Base-by-base conservation (phyloP, 1,140 invertebrate species). In the Calliphora vicina region DNA sequence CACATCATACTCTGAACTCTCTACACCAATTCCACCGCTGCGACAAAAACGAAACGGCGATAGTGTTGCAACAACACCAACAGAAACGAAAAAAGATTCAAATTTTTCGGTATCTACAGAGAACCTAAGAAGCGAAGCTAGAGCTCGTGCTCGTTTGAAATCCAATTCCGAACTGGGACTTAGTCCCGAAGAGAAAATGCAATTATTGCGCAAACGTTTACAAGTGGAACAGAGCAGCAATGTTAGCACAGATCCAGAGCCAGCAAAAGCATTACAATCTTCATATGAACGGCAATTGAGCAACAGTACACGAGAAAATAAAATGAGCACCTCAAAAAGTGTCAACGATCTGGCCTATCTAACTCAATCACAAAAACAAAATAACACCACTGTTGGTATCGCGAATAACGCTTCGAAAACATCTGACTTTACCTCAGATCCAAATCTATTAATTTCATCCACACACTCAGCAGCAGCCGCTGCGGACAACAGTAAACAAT, bases 111-210 rank as follows among this genome's bases (percentile, higher is more conserved):
- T 67, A 67, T 91, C 91, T 13, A 92, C 92, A 4, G 93, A 94
- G 80, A 93, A 94, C 86, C 91, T 94, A 23, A 93, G 94, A 57
- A 92, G 94, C 85, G 94, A 94, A 85, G 95, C 95, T 0, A 90
- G 94, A 73, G 93, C 94, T 35, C 91, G 95, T 45, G 95, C 94
- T 1, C 92, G 93, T 80, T 89, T 95, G 2, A 94, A 94, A 86
- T 95, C 93, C 61, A 95, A 96, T 86, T 93, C 94, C 84, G 94
- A 95, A 86, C 87, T 95, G 4, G 94, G 94, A 13, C 90, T 96
- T 0, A 96, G 94, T 88, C 94, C 95, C 1, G 94, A 95, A 84
- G 93, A 95, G 83, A 94, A 93, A 86, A 92, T 95, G 80, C 91
- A 91, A 82, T 87, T 93, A 61, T 84, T 94, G 42, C 86, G 85